These are phyloP conservation scores for Atherinomorus stipes DNA, from an alignment of 2,113 vertebrate species.

Conservation along the genomic window DNA sequence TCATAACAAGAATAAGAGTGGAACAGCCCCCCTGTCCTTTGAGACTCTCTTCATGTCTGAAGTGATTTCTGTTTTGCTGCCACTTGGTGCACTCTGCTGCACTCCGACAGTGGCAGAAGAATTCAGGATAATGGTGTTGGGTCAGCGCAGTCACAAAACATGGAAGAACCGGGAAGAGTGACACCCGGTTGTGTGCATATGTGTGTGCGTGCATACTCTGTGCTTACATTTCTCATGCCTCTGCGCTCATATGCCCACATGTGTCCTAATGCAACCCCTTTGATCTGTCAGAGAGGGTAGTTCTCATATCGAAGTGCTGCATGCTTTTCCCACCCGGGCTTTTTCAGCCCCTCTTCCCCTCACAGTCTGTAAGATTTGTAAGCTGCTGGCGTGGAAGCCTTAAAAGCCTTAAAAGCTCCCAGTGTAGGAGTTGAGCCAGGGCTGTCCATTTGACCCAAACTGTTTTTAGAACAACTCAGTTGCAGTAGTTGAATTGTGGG, in stretches of 20 bases:
- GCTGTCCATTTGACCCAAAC: slow-evolving; percentile 53
- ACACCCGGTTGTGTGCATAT: slow-evolving; percentile 5
- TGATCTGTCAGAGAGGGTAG: slow-evolving; percentile 51
- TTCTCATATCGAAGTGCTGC: slow-evolving; percentile 39
- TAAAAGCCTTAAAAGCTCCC: slow-evolving; percentile 71
- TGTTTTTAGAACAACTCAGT: slow-evolving; percentile 42
- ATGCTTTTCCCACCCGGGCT: slow-evolving; percentile 47
- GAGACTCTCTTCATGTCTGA: slow-evolving; percentile 21
- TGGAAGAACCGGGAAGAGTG: not conserved
- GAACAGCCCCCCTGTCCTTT: slow-evolving; percentile 3
- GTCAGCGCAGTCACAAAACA: slow-evolving; percentile 20
- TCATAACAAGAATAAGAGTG: slow-evolving; percentile 13
- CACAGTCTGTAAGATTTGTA: slow-evolving; percentile 27
- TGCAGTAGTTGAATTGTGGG: slow-evolving; percentile 35
- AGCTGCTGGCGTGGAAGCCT: slow-evolving; percentile 42
- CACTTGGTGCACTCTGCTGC: slow-evolving; percentile 17
- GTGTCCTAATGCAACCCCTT: slow-evolving; percentile 40
- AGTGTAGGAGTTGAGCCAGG: slow-evolving; percentile 37
- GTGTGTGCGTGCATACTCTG: not conserved
- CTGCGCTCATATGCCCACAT: slow-evolving; percentile 17
- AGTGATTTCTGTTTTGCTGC: slow-evolving; percentile 23
- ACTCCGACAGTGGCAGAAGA: slow-evolving; percentile 39
- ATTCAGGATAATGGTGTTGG: slow-evolving; percentile 15
- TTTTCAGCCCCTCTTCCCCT: slow-evolving; percentile 40
- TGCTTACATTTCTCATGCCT: slow-evolving; percentile 30